Base-by-base conservation (phyloP, 2,113 vertebrate species). In the Tamias sibiricus region DNA sequence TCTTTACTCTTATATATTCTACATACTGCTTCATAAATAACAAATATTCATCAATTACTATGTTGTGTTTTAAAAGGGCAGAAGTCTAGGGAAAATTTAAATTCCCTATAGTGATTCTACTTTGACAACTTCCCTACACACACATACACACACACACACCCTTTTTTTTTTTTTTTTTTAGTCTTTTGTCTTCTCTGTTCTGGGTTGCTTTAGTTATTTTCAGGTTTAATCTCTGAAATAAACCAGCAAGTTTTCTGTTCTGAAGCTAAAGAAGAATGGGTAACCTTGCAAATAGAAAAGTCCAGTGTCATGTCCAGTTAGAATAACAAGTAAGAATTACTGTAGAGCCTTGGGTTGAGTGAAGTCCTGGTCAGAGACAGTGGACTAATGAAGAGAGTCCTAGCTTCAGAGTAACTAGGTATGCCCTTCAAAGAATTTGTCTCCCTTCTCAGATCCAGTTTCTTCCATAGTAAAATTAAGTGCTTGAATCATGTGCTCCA, bases 401-500 rank as follows among this genome's bases (percentile, higher is more conserved):
- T 64, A n/a, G 2, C n/a, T 0, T 74, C 30, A 88, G 26, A 42
- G 30, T 66, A 59, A 32, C 52, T 14, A 92, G 37, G 35, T 32
- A 49, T 3, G 2, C 30, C 40, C 76, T 42, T 72, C 40, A 88
- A 54, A 42, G 16, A 54, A 40, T 69, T 68, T 64, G 17, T 32
- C 24, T 74, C 82, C 16, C 71, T 16, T 76, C 35, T 69, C 71
- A 54, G 44, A 88, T 9, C 5, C 44, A 83, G 52, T 54, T 95
- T 77, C 69, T 77, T 82, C 52, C 77, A 66, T 85, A 69, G 44
- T 57, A 79, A 80, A 92, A 92, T 72, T 76, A 71, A 93, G 2
- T 54, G 13, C 64, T 0, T 72, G 32, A 64, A 22, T 71, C 22
- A 54, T 64, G 17, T 86, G 37, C 90, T 68, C 76, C 42, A 57